A percentile compares a stretch with the other conserved stretches of the same genome.
Conservation (phyloP, 2,113 vertebrate genomes). For the Tyrannus savana region DNA sequence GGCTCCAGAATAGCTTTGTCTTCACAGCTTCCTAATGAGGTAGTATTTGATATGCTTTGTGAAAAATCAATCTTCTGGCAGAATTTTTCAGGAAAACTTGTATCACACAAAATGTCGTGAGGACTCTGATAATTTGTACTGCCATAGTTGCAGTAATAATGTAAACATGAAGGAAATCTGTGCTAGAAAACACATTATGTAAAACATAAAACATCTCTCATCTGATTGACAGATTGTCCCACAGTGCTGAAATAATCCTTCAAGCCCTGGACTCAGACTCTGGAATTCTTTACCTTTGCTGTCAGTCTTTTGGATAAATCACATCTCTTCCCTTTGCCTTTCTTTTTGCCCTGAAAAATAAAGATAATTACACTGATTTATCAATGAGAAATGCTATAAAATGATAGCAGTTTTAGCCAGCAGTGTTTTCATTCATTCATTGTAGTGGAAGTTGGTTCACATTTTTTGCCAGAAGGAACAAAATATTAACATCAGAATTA, state of each 20-base stretch:
- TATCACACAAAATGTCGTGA: not conserved
- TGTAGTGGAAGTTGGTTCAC: not conserved
- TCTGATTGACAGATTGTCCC: not conserved
- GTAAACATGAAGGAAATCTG: not conserved
- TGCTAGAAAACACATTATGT: not conserved
- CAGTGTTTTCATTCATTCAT: not conserved
- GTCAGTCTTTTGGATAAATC: not conserved
- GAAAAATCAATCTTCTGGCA: not conserved
- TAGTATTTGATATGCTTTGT: not conserved
- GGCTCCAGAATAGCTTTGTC: not conserved
- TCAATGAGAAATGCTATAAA: not conserved
- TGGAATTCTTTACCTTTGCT: not conserved
- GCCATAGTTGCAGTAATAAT: not conserved
- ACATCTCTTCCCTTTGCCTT: not conserved
- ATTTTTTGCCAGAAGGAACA: constrained; percentile 8
- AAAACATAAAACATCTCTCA: not conserved
- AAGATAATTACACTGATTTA: not conserved
- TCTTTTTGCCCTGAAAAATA: not conserved
- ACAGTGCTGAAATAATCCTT: not conserved
- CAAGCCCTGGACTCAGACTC: not conserved
- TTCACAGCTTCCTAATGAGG: not conserved
- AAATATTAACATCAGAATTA: not conserved
- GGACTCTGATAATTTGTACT: not conserved
- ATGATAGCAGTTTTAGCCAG: not conserved
- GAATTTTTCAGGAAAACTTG: not conserved